Conservation (phyloP, 2,888 invertebrate species). For the Acanthacorydalis orientalis region DNA sequence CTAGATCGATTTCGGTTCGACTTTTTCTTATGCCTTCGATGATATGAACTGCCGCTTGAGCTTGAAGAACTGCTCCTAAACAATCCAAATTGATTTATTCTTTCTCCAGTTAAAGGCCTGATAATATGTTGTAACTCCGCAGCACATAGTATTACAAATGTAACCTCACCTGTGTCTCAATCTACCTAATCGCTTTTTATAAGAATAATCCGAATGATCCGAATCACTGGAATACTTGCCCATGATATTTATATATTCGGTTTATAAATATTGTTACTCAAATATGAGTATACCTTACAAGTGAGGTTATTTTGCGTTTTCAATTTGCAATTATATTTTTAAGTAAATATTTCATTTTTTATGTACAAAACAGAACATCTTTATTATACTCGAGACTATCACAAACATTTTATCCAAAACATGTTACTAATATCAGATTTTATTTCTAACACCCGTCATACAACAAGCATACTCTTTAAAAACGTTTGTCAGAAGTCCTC, state of each 20-base stretch:
- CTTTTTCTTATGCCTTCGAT: constrained; percentile 1
- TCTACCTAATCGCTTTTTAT: constrained; percentile 21
- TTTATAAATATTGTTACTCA: background rate
- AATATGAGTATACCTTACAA: background rate
- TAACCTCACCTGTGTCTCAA: constrained; percentile 23
- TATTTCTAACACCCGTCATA: too few relatives aligned
- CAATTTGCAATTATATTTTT: too few relatives aligned
- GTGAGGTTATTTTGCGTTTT: background rate
- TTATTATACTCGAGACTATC: background rate
- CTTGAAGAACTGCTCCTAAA: constrained; percentile 3
- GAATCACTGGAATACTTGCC: constrained; percentile 29
- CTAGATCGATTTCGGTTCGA: background rate
- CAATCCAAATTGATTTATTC: constrained; percentile 2
- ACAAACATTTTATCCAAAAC: too few relatives aligned
- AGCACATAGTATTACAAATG: constrained; percentile 6
- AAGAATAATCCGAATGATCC: constrained; percentile 20
- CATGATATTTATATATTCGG: constrained; percentile 14
- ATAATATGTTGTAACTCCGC: background rate
- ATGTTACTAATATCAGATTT: too few relatives aligned
- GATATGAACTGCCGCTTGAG: constrained; percentile 1
- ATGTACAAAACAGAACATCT: background rate
- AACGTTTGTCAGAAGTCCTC: too few relatives aligned
- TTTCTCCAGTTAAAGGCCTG: background rate
- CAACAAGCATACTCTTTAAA: too few relatives aligned
- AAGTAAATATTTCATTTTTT: too few relatives aligned